Evolutionary conservation across 2,797 vertebrate species (phyloP), one percentile per base, ranked within the genome.

Genomic region (Calcarius lapponicus): DNA sequence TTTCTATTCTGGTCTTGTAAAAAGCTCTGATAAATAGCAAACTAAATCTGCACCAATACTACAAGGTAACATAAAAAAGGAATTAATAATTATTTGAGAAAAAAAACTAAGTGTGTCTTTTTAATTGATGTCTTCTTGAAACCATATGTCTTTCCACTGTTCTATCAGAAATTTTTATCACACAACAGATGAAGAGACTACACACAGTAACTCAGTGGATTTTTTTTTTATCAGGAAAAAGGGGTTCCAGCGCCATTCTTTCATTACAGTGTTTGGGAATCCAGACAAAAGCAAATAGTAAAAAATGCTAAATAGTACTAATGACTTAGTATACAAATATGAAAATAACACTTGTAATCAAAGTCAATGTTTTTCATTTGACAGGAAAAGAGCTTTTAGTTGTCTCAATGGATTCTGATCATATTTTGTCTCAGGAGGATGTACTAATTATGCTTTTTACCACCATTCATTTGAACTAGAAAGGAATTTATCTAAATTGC

Each of bases 101-200:
- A 47, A 34, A 48, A 40, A 5, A 0, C 0, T 0, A 26, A 42
- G 1, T 13, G 1, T 51, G 9, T 57, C 2, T 53, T 88, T 60
- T 56, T 1, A 78, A 78, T 45, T 51, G 0, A 17, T 20, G 38
- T 16, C 6, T 36, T 81, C 19, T 69, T 50, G 36, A 61, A 86
- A 72, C 2, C 4, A 20, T 62, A 7, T 18, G 4, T 65, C 24
- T 57, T 64, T 61, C 24, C 17, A 32, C 10, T 16, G 9, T 50
- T 79, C 9, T 65, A 17, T 36, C 31, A 76, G 43, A 79, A 93
- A 85, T 47, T 43, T 54, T 2, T 18, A 47, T 81, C 32, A 28
- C 6, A 34, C 7, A 79, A 11, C 38, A 65, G 7, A 75, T 42
- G 22, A 73, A 66, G 34, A 69, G 8, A 12, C 15, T 71, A n/a